Conservation (phyloP, 1,140 invertebrate species). For the Drosophila athabasca region DNA sequence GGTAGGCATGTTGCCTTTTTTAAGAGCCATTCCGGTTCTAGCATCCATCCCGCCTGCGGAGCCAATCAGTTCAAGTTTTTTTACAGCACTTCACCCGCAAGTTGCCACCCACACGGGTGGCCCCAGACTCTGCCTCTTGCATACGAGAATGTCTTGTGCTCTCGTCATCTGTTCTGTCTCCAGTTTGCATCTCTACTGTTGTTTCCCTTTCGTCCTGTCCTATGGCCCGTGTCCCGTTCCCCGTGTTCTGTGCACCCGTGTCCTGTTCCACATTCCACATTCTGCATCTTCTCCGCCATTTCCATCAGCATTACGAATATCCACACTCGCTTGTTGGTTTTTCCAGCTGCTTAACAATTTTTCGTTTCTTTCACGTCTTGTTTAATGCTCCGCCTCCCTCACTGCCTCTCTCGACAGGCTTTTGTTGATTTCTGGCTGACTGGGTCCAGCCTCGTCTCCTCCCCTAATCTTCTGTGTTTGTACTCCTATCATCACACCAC, state of each 20-base stretch:
- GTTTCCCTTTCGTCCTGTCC: conserved; percentile 4
- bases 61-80: conserved; percentile 28
- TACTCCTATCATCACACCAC: not conserved
- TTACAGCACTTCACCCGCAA: conserved; percentile 5
- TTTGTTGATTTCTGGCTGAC: conserved; percentile 77
- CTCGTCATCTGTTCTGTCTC: conserved; percentile 15
- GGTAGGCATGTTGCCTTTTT: too few relatives aligned
- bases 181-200: conserved; percentile 21
- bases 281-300: conserved; percentile 32
- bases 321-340: conserved; percentile 54
- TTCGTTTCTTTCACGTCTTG: conserved; percentile 21
- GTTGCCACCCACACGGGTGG: conserved; percentile 11
- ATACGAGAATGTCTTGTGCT: not conserved
- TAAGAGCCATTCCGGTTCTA: too few relatives aligned
- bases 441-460: conserved; percentile 43
- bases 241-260: conserved; percentile 8
- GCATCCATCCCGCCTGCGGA: not conserved
- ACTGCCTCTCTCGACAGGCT: conserved; percentile 61
- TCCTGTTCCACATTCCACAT: conserved; percentile 8
- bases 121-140: conserved; percentile 1
- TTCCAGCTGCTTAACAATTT: conserved; percentile 55
- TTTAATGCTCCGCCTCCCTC: not conserved
- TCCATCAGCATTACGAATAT: conserved; percentile 39
- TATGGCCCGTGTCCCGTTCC: not conserved
- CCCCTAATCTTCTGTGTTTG: conserved; percentile 12